Base-by-base conservation (phyloP, 2,113 vertebrate species). In the Ictalurus punctatus region DNA sequence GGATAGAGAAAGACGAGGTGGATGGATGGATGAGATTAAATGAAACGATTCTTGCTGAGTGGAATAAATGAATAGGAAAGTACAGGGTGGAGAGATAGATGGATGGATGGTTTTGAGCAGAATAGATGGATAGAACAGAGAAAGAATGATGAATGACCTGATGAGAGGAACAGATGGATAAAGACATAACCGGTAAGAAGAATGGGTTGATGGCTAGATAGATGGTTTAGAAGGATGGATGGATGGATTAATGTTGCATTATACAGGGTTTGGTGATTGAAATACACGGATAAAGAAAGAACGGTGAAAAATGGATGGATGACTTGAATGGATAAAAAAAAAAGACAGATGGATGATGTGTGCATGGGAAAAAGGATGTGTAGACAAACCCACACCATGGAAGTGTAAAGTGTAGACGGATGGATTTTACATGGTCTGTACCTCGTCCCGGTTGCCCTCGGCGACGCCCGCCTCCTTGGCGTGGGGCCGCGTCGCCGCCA, bases 391-490 rank as follows among this genome's bases (percentile, higher is more conserved):
- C n/a, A 17, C 0, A 5, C 30, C 30, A 73, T 19, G 34, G 34
- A 73, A 40, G 44, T 79, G 48, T 78, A 4, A 48, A 48, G 56
- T 54, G 9, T 21, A 69, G 27, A 34, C 30, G 48, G 48, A 83
- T 40, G 10, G 27, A 34, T 67, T 81, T 59, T 2, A 7, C 34
- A 17, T 13, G 82, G 27, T 54, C 8, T 19, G 2, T 94, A 97
- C 97, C 96, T 97, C 97, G 84, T 97, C 97, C 89, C 96, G 94
- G 86, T 96, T 97, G 67, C 96, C 96, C 84, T 97, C 95, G 13
- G 93, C 92, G 94, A 97, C 95, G 91, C 96, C 96, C 3, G 48
- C 95, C 92, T 98, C 95, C 94, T 97, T 97, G 89, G 96, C 96
- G 93, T 93, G 96, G 37, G 95, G 96, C 48, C 96, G 95, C 0